Percentiles rank a stretch among this genome's conserved stretches.
Evolutionary conservation across 2,888 invertebrate genomes (phyloP).

Genomic region (Nomada ruficornis): DNA sequence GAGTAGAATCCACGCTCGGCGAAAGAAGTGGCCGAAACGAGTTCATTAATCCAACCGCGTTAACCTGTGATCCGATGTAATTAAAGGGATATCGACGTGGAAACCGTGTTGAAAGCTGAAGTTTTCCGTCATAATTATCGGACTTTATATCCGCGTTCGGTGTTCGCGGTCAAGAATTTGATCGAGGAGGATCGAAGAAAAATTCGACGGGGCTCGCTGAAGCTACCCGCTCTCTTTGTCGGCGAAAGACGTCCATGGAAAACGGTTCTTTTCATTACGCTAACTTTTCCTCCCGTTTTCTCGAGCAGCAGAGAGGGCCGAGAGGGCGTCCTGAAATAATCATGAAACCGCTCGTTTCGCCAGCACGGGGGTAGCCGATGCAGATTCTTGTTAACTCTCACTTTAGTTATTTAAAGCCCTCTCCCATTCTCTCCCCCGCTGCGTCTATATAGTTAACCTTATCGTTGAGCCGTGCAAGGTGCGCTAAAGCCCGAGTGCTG

Average conservation of each 20-base stretch:
- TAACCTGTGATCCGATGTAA: slow-evolving; percentile 9
- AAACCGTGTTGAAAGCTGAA: not conserved
- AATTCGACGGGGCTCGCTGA: not conserved
- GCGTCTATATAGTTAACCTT: slow-evolving; percentile 18
- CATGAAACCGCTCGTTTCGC: slow-evolving; percentile 27
- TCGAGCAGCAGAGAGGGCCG: not conserved
- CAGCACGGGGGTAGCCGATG: slow-evolving; percentile 13
- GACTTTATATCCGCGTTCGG: not conserved
- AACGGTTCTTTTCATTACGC: slow-evolving; percentile 32
- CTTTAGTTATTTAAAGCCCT: slow-evolving; percentile 42
- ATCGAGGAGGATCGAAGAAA: not conserved
- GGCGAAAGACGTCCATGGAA: not conserved
- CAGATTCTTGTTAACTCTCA: slow-evolving; percentile 41
- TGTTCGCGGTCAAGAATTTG: not conserved
- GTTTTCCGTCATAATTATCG: slow-evolving; percentile 17
- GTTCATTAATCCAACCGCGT: slow-evolving; percentile 12
- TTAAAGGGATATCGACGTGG: slow-evolving; percentile 16
- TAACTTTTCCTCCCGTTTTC: slow-evolving; percentile 8
- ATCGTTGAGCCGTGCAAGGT: slow-evolving; percentile 20
- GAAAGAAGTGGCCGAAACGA: slow-evolving; percentile 9
- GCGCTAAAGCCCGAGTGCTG: slow-evolving; percentile 3
- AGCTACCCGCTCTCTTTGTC: slow-evolving; percentile 6
- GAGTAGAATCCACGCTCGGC: slow-evolving; percentile 3
- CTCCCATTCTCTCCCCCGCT: not conserved
- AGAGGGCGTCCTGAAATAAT: slow-evolving; percentile 31